These are phyloP conservation scores for Sapayoa aenigma DNA, from an alignment of 2,113 vertebrate genomes.

Conservation along the genomic window DNA sequence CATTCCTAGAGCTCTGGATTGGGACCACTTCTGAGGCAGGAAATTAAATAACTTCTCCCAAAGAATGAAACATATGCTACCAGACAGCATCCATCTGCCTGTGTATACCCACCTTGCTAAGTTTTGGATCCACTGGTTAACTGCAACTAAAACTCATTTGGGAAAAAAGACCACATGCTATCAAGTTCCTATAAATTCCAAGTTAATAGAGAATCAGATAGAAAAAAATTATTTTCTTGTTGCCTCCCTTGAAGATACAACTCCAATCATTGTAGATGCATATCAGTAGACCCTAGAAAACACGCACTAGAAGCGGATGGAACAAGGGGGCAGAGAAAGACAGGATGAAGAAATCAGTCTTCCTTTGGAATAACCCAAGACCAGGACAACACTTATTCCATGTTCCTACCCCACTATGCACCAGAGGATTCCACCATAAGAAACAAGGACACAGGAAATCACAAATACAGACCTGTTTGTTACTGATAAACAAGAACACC, in stretches of 20 bases:
- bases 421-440: not conserved
- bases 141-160: not conserved
- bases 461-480: not conserved
- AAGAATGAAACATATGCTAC: not conserved
- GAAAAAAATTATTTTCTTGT: not conserved
- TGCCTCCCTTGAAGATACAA: not conserved
- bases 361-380: not conserved
- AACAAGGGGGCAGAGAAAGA: not conserved
- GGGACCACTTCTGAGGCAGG: not conserved
- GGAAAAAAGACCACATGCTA: not conserved
- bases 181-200: not conserved
- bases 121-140: not conserved
- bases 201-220: not conserved
- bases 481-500: not conserved
- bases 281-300: not conserved
- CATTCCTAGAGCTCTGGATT: not conserved
- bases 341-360: not conserved
- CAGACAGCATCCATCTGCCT: not conserved
- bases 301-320: rapidly evolving
- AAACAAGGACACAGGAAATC: not conserved
- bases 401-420: not conserved
- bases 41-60: not conserved
- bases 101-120: not conserved
- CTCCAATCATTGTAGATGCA: not conserved
- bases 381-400: not conserved